Percentiles rank a stretch among this genome's conserved stretches.
Evolutionary conservation across 2,113 vertebrate species (phyloP).

Genomic region (Podarcis cretensis): DNA sequence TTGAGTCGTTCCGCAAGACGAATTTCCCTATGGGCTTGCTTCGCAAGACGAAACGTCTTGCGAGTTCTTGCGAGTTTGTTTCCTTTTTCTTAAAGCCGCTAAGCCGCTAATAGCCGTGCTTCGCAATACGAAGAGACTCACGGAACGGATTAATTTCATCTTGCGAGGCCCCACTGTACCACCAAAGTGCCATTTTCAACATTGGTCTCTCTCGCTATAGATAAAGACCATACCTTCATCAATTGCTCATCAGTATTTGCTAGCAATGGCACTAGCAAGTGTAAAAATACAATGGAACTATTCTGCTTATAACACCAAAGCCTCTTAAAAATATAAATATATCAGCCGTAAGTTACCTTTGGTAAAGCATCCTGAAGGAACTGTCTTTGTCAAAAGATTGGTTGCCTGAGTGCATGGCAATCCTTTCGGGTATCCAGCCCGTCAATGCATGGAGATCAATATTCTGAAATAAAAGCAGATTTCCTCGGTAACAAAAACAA

Average conservation of each 20-base stretch:
- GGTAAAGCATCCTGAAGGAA: slow-evolving; percentile 97
- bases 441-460: slow-evolving; percentile 98
- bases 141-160: too few relatives aligned
- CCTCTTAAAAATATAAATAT: background rate
- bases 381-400: slow-evolving; percentile 93
- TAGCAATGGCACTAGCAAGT: background rate
- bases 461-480: slow-evolving; percentile 82
- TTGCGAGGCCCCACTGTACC: too few relatives aligned
- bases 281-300: background rate
- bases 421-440: slow-evolving; percentile 98
- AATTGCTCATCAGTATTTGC: background rate
- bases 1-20: too few relatives aligned
- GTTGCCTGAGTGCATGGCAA: slow-evolving; percentile 99
- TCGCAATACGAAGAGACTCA: too few relatives aligned
- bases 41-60: too few relatives aligned
- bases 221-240: background rate
- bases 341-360: slow-evolving; percentile 80
- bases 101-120: too few relatives aligned
- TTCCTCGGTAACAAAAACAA: background rate
- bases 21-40: too few relatives aligned
- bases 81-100: too few relatives aligned
- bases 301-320: background rate
- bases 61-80: too few relatives aligned
- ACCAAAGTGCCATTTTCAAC: background rate
- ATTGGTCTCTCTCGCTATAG: too few relatives aligned